These are phyloP conservation scores for Papilio protenor DNA, from an alignment of 2,888 invertebrate species.

Conservation along the genomic window DNA sequence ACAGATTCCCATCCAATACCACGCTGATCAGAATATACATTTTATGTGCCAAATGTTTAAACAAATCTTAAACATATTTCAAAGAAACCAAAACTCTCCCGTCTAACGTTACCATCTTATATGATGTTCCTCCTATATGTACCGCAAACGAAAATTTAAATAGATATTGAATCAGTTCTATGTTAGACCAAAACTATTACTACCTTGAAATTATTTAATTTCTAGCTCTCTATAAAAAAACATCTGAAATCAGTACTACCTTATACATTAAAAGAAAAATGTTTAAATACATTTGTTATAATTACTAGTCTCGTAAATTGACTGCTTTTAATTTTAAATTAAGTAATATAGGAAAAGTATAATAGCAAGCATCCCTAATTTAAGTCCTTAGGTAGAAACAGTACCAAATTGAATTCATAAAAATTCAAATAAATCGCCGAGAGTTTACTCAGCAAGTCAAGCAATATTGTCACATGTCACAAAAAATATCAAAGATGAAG, in stretches of 20 bases:
- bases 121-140: not conserved
- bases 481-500: not conserved
- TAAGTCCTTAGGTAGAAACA: not conserved
- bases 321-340: not conserved
- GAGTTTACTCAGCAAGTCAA: not conserved
- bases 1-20: not conserved
- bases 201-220: not conserved
- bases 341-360: not conserved
- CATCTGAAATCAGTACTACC: not conserved
- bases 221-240: slow-evolving; percentile 10
- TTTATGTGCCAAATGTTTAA: no score
- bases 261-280: not conserved
- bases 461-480: not conserved
- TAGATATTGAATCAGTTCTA: not conserved
- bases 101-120: not conserved
- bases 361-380: not conserved
- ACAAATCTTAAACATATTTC: not conserved
- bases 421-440: not conserved
- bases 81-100: not conserved
- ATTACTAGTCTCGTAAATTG: slow-evolving; percentile 2
- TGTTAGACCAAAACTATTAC: not conserved
- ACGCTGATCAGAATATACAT: no score
- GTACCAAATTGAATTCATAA: not conserved
- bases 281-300: not conserved
- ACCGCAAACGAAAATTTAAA: not conserved